A percentile compares a stretch with the other conserved stretches of the same genome.
phyloP scores from a whole-genome alignment of 2,888 invertebrate genomes.

The Maniola hyperantus region DNA sequence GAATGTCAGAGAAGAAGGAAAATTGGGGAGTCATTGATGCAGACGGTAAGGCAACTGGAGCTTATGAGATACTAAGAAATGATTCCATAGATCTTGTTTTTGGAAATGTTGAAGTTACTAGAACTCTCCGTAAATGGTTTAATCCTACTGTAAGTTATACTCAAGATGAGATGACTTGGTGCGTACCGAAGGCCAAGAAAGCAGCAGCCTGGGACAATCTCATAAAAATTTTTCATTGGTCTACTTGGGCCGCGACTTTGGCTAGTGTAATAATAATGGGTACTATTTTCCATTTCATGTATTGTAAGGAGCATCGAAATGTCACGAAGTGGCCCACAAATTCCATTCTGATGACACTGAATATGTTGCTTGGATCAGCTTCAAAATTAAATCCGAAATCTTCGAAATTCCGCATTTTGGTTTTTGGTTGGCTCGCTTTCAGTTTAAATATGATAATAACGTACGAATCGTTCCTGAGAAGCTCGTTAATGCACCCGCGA shows the following conservation, averaged over 20 bases:
- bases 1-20: conserved; percentile 65
- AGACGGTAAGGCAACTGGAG: conserved; percentile 69
- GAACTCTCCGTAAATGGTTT: conserved; percentile 69
- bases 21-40: conserved; percentile 67
- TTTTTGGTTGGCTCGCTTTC: conserved; percentile 75
- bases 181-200: conserved; percentile 68
- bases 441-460: conserved; percentile 77
- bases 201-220: conserved; percentile 76
- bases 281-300: conserved; percentile 64
- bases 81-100: conserved; percentile 68
- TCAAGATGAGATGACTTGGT: conserved; percentile 79
- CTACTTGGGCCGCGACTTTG: conserved; percentile 72
- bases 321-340: conserved; percentile 74
- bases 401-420: conserved; percentile 67
- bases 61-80: conserved; percentile 59
- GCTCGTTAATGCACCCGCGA: conserved; percentile 78
- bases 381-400: conserved; percentile 67
- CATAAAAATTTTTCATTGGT: conserved; percentile 75
- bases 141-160: conserved; percentile 74
- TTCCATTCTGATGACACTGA: conserved; percentile 72
- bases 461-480: conserved; percentile 78
- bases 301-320: conserved; percentile 61
- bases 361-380: conserved; percentile 77
- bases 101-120: conserved; percentile 76
- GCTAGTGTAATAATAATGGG: conserved; percentile 64